Conservation (phyloP, 2,797 vertebrate genomes). For the Notamacropus eugenii region DNA sequence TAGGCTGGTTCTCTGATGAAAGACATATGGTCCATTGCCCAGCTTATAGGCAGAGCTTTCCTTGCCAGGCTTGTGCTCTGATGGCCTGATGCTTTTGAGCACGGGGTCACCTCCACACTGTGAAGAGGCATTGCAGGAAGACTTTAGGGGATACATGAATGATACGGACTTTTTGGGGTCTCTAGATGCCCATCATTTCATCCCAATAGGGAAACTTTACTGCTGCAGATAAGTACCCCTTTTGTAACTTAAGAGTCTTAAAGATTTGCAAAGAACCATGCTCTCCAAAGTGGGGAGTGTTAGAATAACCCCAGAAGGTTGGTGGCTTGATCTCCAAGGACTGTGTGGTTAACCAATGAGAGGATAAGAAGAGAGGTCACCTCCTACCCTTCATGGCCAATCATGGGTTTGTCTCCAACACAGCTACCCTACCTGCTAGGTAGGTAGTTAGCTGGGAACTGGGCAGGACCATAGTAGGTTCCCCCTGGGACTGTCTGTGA, state of each 20-base stretch:
- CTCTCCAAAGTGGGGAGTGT: neutral
- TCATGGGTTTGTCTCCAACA: neutral
- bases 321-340: neutral
- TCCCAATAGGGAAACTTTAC: neutral
- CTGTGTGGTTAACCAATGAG: neutral
- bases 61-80: neutral
- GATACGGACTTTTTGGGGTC: neutral
- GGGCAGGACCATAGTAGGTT: neutral
- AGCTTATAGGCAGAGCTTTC: neutral
- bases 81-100: neutral
- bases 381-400: neutral
- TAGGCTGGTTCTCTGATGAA: neutral
- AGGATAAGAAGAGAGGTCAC: neutral
- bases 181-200: neutral
- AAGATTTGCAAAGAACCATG: neutral
- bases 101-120: neutral
- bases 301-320: neutral
- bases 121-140: neutral
- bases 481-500: neutral
- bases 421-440: neutral
- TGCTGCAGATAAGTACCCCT: neutral
- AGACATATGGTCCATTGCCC: slow-evolving; percentile 8
- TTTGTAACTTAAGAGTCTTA: neutral
- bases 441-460: neutral
- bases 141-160: neutral